Percentiles rank a stretch among this genome's conserved stretches.
phyloP scores from a whole-genome alignment of 2,797 vertebrate genomes.

The Labroides dimidiatus region DNA sequence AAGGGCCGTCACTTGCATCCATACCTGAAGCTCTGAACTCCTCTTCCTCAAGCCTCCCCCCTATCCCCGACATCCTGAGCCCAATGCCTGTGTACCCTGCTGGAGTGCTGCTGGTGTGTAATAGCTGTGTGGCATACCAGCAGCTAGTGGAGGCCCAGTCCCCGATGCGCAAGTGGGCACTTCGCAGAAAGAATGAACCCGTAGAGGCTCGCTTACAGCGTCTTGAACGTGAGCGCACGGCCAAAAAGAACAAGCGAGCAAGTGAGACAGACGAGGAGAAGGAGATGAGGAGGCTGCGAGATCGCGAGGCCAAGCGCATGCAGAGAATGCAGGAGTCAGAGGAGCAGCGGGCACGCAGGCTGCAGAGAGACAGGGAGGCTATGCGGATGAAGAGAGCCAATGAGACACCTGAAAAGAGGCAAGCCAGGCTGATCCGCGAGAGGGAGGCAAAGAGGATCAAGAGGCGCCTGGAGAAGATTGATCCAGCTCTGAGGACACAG shows the following conservation, averaged over 20 bases:
- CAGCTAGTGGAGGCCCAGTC: constrained; percentile 91
- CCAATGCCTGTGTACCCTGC: constrained; percentile 91
- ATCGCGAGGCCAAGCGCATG: constrained; percentile 96
- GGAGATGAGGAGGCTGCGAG: constrained; percentile 92
- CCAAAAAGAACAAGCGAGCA: constrained; percentile 96
- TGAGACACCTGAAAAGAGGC: constrained; percentile 96
- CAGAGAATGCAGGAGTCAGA: constrained; percentile 97
- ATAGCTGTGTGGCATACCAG: constrained; percentile 94
- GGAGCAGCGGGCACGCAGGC: constrained; percentile 92
- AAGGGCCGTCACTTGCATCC: constrained; percentile 78
- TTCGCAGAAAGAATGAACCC: constrained; percentile 94
- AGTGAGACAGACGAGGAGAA: constrained; percentile 93
- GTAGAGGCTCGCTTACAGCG: constrained; percentile 90
- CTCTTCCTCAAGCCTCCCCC: constrained; percentile 78
- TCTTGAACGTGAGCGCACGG: constrained; percentile 94
- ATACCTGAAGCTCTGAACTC: constrained; percentile 82
- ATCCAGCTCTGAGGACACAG: constrained; percentile 95
- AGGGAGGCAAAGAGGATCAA: constrained; percentile 96
- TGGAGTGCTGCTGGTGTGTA: constrained; percentile 95
- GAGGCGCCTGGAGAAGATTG: constrained; percentile 96
- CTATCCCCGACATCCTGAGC: constrained; percentile 84
- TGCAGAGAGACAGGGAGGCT: constrained; percentile 96
- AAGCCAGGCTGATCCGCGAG: constrained; percentile 94
- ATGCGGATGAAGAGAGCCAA: constrained; percentile 96
- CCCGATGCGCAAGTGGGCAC: constrained; percentile 90